Evolutionary conservation across 1,140 invertebrate genomes (phyloP).

Genomic region (Listronotus oregonensis): DNA sequence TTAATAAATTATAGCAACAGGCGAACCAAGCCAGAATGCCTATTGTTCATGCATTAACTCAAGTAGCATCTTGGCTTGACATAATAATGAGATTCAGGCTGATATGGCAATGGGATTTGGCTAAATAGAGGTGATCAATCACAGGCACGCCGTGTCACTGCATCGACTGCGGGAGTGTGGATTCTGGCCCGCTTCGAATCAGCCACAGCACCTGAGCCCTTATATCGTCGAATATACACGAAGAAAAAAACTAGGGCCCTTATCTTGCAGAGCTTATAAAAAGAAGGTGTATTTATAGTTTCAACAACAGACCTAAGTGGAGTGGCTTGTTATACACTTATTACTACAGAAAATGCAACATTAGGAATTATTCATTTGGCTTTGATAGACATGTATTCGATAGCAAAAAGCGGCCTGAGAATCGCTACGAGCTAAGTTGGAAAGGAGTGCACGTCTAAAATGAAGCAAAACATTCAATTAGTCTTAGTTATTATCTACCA

Average conservation of each 20-base stretch:
- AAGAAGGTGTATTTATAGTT: no score
- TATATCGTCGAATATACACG: constrained; percentile 16
- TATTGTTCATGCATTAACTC: constrained; percentile 57
- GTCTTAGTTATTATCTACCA: no score
- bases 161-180: constrained; percentile 39
- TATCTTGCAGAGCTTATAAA: no score
- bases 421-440: no score
- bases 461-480: no score
- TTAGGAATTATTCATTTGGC: no score
- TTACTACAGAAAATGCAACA: no score
- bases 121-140: constrained; percentile 57
- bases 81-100: constrained; percentile 56
- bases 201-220: constrained; percentile 38
- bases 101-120: constrained; percentile 56
- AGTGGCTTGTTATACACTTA: no score
- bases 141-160: constrained; percentile 52
- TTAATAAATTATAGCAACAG: constrained; percentile 59
- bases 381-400: no score
- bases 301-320: no score
- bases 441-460: no score
- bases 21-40: constrained; percentile 52
- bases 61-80: constrained; percentile 57
- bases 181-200: constrained; percentile 28
- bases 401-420: no score
- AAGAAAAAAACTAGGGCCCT: neutral